phyloP scores from a whole-genome alignment of 2,888 invertebrate genomes.

The Pilophorus perplexus region DNA sequence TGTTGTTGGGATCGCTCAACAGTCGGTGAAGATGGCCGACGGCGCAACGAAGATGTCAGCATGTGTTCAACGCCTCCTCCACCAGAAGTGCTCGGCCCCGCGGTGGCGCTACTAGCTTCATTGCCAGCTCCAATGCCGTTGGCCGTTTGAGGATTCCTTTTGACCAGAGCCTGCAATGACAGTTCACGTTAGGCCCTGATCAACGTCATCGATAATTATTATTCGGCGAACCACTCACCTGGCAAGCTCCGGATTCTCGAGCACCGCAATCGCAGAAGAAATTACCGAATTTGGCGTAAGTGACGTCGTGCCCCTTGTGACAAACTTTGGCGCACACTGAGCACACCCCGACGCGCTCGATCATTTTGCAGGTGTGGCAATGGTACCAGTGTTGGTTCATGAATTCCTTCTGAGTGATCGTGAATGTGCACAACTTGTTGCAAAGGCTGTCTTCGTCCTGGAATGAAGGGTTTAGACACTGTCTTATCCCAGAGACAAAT shows the following conservation, averaged over 20 bases:
- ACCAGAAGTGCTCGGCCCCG: constrained; percentile 45
- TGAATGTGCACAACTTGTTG: constrained; percentile 93
- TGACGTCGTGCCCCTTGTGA: constrained; percentile 92
- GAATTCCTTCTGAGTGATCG: constrained; percentile 94
- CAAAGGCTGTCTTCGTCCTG: constrained; percentile 84
- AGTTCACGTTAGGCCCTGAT: background rate
- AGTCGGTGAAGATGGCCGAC: constrained; percentile 61
- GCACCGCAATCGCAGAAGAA: constrained; percentile 99
- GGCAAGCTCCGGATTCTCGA: constrained; percentile 81
- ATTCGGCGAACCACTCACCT: constrained; percentile 51
- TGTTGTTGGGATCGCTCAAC: constrained; percentile 49
- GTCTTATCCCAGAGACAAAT: background rate
- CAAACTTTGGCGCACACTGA: constrained; percentile 96
- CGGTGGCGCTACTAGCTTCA: constrained; percentile 1
- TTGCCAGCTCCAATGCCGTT: constrained; percentile 3
- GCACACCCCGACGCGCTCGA: constrained; percentile 97
- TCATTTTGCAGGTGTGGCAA: constrained; percentile 98
- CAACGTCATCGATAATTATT: background rate
- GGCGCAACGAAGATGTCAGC: constrained; percentile 61
- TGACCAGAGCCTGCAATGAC: constrained; percentile 57
- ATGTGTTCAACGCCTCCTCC: constrained; percentile 54
- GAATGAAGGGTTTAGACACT: background rate
- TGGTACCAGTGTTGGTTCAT: constrained; percentile 99
- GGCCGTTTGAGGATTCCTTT: constrained; percentile 60
- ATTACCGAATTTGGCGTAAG: constrained; percentile 96